Conservation (phyloP, 2,888 invertebrate genomes). For the Lithophane socia region DNA sequence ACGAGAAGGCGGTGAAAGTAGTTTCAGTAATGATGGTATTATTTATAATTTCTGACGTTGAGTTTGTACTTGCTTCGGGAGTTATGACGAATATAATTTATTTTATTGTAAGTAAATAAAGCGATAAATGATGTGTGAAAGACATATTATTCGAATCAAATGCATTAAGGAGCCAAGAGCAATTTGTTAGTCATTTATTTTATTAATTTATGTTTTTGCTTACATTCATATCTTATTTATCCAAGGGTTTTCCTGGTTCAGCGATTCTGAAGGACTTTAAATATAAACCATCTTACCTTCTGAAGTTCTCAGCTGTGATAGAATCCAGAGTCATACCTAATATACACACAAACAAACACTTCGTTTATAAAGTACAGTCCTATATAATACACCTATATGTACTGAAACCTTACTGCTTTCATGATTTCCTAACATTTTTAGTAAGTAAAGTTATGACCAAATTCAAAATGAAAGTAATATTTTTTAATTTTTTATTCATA, state of each 20-base stretch:
- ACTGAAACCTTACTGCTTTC: neutral
- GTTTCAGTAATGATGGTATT: slow-evolving; percentile 49
- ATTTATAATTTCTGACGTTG: slow-evolving; percentile 31
- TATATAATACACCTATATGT: too few relatives aligned
- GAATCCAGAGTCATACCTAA: neutral
- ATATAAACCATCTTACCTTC: neutral
- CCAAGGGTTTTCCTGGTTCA: slow-evolving; percentile 16
- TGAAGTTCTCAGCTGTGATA: neutral
- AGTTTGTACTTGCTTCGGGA: slow-evolving; percentile 38
- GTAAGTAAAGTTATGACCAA: neutral
- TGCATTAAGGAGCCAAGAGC: slow-evolving; percentile 24
- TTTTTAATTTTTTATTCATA: too few relatives aligned
- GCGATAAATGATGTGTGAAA: slow-evolving; percentile 39
- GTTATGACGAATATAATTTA: slow-evolving; percentile 42
- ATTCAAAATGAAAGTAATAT: neutral
- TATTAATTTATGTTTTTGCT: slow-evolving; percentile 41
- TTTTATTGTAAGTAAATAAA: slow-evolving; percentile 55
- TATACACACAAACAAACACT: neutral
- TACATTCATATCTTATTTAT: slow-evolving; percentile 9
- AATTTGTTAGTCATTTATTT: slow-evolving; percentile 34
- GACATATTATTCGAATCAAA: slow-evolving; percentile 39
- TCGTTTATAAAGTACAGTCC: neutral
- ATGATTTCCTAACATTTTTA: neutral
- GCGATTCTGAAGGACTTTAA: neutral
- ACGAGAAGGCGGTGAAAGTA: slow-evolving; percentile 33